Conservation (phyloP, 2,888 invertebrate genomes). For the Proisotoma minuta region DNA sequence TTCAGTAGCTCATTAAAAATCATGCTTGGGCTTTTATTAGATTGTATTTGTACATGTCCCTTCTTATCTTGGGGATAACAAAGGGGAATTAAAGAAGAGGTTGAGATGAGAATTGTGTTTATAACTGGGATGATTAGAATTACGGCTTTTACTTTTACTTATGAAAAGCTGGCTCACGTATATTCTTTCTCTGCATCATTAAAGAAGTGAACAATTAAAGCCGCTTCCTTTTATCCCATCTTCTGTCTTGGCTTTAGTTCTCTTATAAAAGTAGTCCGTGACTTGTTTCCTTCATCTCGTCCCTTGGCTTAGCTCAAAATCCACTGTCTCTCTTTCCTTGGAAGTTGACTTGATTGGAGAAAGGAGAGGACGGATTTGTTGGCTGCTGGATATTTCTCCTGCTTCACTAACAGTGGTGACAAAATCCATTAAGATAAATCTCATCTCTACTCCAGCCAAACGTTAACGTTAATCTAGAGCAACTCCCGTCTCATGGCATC, state of each 20-base stretch:
- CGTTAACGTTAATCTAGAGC: background rate
- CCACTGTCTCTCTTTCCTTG: background rate
- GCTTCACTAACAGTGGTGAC: background rate
- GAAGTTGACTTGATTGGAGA: background rate
- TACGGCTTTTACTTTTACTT: background rate
- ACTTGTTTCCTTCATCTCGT: too few relatives aligned
- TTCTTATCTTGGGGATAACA: too few relatives aligned
- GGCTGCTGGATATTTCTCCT: background rate
- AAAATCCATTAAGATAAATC: conserved; percentile 11
- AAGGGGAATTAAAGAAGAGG: background rate
- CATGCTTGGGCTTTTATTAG: too few relatives aligned
- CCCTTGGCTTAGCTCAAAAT: background rate
- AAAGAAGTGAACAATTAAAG: background rate
- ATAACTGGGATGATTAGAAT: background rate
- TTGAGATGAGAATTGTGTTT: background rate
- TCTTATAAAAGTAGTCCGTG: too few relatives aligned
- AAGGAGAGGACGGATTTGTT: background rate
- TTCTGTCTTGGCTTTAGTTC: too few relatives aligned
- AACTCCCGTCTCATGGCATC: too few relatives aligned
- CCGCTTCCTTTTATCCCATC: background rate
- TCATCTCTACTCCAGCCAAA: background rate
- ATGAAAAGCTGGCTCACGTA: too few relatives aligned
- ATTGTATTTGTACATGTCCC: too few relatives aligned
- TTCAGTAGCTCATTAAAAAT: too few relatives aligned
- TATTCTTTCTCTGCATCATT: background rate